These are phyloP conservation scores for Dolichotis patagonum DNA, from an alignment of 2,113 vertebrate species.

Conservation along the genomic window DNA sequence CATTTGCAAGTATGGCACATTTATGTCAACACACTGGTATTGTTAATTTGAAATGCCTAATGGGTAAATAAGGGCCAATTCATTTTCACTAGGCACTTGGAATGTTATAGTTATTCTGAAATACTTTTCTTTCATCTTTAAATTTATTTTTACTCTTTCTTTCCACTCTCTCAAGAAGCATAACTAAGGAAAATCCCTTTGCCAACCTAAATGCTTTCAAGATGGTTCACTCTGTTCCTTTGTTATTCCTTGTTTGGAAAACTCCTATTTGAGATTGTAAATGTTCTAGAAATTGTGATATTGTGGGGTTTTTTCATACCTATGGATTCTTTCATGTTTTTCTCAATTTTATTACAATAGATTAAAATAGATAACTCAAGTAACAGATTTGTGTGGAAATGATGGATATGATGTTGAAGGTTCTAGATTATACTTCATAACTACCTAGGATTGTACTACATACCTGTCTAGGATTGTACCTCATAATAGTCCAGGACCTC, in stretches of 20 bases:
- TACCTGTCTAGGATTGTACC: not conserved
- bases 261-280: constrained; percentile 15
- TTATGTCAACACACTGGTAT: not conserved
- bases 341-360: not conserved
- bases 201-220: not conserved
- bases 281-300: not conserved
- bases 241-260: not conserved
- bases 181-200: not conserved
- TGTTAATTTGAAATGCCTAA: not conserved
- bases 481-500: not conserved
- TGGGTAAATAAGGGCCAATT: not conserved
- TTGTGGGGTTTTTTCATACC: not conserved
- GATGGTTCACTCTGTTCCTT: not conserved
- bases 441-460: not conserved
- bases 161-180: not conserved
- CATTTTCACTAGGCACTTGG: not conserved
- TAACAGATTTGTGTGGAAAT: not conserved
- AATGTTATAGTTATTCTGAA: not conserved
- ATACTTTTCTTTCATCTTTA: not conserved
- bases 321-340: not conserved
- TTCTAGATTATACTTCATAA: not conserved
- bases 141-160: constrained; percentile 16
- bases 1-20: accelerated
- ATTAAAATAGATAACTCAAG: constrained; percentile 15
- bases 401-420: not conserved